These are phyloP conservation scores for Prunella himalayana DNA, from an alignment of 2,113 vertebrate genomes.

Conservation along the genomic window DNA sequence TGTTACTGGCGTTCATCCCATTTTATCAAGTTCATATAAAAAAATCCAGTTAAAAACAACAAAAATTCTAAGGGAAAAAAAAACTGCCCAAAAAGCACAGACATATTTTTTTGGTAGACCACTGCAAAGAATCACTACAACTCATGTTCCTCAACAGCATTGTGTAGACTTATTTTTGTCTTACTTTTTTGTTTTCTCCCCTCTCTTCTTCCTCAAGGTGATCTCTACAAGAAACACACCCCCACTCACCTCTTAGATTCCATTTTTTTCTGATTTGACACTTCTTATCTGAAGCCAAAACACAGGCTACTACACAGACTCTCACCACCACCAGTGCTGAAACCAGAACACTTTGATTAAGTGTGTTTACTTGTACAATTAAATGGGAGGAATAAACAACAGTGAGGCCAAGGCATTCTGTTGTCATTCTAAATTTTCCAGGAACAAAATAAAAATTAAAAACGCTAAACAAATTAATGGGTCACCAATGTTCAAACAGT, in stretches of 20 bases:
- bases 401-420: not conserved
- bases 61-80: not conserved
- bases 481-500: not conserved
- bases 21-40: not conserved
- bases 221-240: not conserved
- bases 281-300: not conserved
- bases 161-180: not conserved
- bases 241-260: fast-evolving
- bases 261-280: not conserved
- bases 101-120: not conserved
- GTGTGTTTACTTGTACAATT: not conserved
- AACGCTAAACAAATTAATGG: not conserved
- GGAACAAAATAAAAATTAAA: not conserved
- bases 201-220: not conserved
- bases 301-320: not conserved
- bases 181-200: not conserved
- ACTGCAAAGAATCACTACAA: not conserved
- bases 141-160: not conserved
- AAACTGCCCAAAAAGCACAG: not conserved
- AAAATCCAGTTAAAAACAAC: not conserved
- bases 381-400: not conserved
- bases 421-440: not conserved
- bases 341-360: not conserved
- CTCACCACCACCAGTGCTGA: not conserved
- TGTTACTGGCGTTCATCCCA: not conserved